Percentiles rank a stretch among this genome's conserved stretches.
Conservation (phyloP, 2,888 invertebrate genomes). For the Luffia ferchaultella region DNA sequence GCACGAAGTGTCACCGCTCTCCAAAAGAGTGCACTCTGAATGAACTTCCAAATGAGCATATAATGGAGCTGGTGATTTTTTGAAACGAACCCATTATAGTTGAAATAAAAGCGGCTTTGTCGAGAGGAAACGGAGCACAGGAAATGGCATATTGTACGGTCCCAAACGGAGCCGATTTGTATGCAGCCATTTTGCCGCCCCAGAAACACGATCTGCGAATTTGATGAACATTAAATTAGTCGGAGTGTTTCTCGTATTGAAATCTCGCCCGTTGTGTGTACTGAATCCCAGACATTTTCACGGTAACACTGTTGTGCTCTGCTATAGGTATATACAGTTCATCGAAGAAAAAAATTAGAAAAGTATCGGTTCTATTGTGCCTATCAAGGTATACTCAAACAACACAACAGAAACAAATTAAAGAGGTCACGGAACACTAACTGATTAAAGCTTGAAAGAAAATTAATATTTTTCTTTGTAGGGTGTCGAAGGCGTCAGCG, state of each 20-base stretch:
- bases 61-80: conserved; percentile 32
- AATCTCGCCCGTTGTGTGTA: no score
- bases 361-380: no score
- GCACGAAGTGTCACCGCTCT: conserved; percentile 39
- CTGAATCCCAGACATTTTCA: no score
- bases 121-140: conserved; percentile 26
- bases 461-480: neutral
- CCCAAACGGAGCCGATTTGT: conserved; percentile 45
- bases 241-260: conserved; percentile 27
- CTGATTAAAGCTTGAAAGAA: no score
- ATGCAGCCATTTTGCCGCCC: conserved; percentile 17
- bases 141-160: conserved; percentile 28
- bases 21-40: conserved; percentile 20
- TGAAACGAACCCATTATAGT: conserved; percentile 19
- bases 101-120: conserved; percentile 29
- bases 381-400: no score
- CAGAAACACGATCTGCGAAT: conserved; percentile 32
- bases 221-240: conserved; percentile 46
- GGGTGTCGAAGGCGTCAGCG: conserved; percentile 21
- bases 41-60: conserved; percentile 46
- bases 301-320: no score
- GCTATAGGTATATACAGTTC: no score
- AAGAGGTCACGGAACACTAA: no score
- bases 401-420: no score
- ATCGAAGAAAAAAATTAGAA: no score